These are phyloP conservation scores for Sipha maydis DNA, from an alignment of 2,888 invertebrate species.

Conservation along the genomic window DNA sequence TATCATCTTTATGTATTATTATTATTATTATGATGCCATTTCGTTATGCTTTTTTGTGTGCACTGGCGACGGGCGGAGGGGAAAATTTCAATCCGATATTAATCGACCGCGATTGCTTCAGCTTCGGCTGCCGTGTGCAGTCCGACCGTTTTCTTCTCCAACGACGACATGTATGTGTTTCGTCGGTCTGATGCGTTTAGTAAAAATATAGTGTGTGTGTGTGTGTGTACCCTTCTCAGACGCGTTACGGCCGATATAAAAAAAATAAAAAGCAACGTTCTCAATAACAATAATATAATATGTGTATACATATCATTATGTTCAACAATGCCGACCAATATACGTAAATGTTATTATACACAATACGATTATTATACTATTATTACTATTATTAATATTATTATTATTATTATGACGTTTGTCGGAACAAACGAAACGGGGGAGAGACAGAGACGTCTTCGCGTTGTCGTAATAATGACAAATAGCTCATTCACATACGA, in stretches of 20 bases:
- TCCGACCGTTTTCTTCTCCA: not conserved
- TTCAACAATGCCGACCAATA: slow-evolving; percentile 29
- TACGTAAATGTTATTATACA: slow-evolving; percentile 48
- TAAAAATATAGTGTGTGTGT: not conserved
- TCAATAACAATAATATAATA: slow-evolving; percentile 36
- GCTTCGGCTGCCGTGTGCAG: not conserved
- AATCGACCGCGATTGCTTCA: not conserved
- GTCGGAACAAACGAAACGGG: slow-evolving; percentile 56
- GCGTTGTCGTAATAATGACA: slow-evolving; percentile 58
- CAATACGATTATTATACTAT: slow-evolving; percentile 38
- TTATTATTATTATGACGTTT: slow-evolving; percentile 56
- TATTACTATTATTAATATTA: slow-evolving; percentile 49
- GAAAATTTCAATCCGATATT: not conserved
- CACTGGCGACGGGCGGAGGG: not conserved
- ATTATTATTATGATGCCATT: slow-evolving; percentile 27
- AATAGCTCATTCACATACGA: slow-evolving; percentile 56
- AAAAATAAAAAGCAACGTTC: slow-evolving; percentile 25
- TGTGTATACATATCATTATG: slow-evolving; percentile 61
- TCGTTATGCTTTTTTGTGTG: slow-evolving; percentile 37
- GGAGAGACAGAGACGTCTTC: slow-evolving; percentile 19
- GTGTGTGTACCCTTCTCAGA: not conserved
- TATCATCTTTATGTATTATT: slow-evolving; percentile 32
- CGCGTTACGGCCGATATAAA: slow-evolving; percentile 27
- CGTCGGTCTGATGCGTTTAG: slow-evolving; percentile 4
- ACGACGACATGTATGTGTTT: not conserved